Conservation (phyloP, 2,888 invertebrate species). For the Hyposoter dolosus region DNA sequence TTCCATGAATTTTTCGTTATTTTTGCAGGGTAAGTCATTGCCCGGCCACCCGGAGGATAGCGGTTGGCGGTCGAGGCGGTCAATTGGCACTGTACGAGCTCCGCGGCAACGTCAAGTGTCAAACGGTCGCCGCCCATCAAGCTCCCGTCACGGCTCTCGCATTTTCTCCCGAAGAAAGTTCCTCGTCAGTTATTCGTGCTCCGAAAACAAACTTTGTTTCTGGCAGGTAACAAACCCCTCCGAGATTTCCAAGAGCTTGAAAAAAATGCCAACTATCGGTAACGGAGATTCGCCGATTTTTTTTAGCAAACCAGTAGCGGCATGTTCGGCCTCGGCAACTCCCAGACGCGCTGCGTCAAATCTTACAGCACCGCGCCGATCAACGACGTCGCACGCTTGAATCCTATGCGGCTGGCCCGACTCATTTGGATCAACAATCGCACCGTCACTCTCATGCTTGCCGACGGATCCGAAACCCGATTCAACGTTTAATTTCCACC, state of each 20-base stretch:
- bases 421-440: conserved; percentile 98
- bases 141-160: conserved; percentile 96
- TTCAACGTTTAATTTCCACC: conserved; percentile 89
- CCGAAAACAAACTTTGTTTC: conserved; percentile 97
- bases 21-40: conserved; percentile 90
- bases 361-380: conserved; percentile 97
- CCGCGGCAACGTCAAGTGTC: conserved; percentile 95
- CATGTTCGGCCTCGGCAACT: conserved; percentile 98
- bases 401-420: conserved; percentile 95
- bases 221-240: conserved; percentile 95
- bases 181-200: conserved; percentile 97
- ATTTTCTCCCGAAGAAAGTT: conserved; percentile 98
- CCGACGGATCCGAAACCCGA: conserved; percentile 97
- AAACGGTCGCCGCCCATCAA: conserved; percentile 96
- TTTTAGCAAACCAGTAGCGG: conserved; percentile 89
- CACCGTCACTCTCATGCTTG: conserved; percentile 96
- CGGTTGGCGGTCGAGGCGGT: conserved; percentile 97
- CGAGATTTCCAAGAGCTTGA: too few relatives aligned
- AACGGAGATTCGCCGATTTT: not conserved
- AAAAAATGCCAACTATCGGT: not conserved
- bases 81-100: conserved; percentile 98
- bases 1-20: not conserved
- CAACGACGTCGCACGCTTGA: conserved; percentile 93
- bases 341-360: conserved; percentile 98
- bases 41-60: conserved; percentile 95